Percentiles rank a stretch among this genome's conserved stretches.
Evolutionary conservation across 2,797 vertebrate species (phyloP).

Genomic region (Sternotherus odoratus): DNA sequence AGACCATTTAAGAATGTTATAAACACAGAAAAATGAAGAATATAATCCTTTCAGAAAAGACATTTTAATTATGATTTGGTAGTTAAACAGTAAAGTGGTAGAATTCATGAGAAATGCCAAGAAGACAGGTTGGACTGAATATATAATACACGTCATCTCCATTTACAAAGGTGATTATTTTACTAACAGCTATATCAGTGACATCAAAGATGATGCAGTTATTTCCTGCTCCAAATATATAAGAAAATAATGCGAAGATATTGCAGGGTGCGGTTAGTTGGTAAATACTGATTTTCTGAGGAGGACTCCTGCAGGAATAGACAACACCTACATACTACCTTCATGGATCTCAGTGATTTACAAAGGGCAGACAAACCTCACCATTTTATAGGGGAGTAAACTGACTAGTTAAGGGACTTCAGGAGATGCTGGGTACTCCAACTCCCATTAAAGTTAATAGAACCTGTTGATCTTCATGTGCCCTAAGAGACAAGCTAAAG

Average conservation of each 20-base stretch:
- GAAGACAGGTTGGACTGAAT: background rate
- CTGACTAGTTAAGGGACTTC: background rate
- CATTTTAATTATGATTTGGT: background rate
- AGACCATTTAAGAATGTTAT: background rate
- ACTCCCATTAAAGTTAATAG: background rate
- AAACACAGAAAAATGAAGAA: background rate
- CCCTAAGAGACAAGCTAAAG: background rate
- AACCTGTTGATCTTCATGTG: background rate
- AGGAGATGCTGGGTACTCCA: background rate
- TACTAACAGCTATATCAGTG: background rate
- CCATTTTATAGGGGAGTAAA: background rate
- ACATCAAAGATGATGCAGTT: background rate
- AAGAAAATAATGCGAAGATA: background rate
- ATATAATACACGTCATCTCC: background rate
- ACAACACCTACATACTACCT: background rate
- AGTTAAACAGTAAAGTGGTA: background rate
- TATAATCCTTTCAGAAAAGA: background rate
- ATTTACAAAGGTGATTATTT: background rate
- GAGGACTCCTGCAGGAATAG: background rate
- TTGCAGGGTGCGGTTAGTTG: rapidly evolving
- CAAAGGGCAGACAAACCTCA: rapidly evolving
- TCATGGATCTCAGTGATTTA: background rate
- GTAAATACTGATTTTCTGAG: background rate
- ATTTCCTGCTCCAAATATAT: background rate
- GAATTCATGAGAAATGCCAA: background rate